These are phyloP conservation scores for Chiloscyllium punctatum DNA, from an alignment of 2,797 vertebrate species.

Conservation along the genomic window DNA sequence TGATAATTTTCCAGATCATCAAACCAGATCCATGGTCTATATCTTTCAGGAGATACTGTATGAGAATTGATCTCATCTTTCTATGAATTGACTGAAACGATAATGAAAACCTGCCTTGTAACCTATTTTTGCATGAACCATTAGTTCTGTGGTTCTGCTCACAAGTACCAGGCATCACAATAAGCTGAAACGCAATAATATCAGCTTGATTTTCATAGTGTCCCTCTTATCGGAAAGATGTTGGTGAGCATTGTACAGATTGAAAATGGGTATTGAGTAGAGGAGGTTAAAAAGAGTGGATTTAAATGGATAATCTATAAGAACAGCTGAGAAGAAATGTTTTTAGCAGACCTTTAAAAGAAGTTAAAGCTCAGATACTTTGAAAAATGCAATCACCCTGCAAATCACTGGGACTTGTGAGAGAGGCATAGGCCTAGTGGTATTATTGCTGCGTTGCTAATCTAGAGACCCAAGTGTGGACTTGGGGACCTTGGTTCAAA, in stretches of 20 bases:
- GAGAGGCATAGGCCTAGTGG: background rate
- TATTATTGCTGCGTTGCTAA: too few relatives aligned
- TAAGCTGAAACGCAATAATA: background rate
- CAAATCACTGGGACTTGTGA: background rate
- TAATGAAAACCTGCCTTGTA: background rate
- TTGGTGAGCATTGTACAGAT: background rate
- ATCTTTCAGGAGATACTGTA: background rate
- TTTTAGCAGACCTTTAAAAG: background rate
- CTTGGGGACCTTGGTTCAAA: too few relatives aligned
- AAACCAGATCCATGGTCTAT: background rate
- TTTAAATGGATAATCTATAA: background rate
- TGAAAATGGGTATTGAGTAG: background rate
- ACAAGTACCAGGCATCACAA: background rate
- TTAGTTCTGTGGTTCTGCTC: background rate
- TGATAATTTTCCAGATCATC: slow-evolving; percentile 20
- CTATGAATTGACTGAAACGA: background rate
- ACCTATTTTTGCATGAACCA: background rate
- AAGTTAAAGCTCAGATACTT: background rate
- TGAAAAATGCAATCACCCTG: background rate
- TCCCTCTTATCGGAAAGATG: background rate
- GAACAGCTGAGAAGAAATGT: background rate
- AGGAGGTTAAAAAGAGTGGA: background rate
- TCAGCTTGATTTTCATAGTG: background rate
- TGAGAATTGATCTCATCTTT: background rate
- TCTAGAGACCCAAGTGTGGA: too few relatives aligned